Conservation (phyloP, 2,113 vertebrate genomes). For the Aepyceros melampus region DNA sequence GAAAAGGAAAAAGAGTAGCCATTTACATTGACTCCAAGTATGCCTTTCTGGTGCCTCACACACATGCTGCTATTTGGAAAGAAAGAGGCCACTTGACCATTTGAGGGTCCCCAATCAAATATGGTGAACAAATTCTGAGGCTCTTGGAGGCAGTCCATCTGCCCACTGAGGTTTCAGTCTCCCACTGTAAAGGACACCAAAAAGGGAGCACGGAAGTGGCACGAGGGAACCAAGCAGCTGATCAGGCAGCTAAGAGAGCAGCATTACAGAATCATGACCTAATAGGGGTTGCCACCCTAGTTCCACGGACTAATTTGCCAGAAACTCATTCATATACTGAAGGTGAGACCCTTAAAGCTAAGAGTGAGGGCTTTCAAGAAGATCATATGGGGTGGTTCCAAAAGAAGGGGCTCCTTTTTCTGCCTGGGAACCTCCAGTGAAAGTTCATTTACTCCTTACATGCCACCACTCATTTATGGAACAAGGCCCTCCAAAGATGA, state of each 20-base stretch:
- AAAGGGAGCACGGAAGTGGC: not conserved
- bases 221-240: not conserved
- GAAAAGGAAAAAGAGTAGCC: not conserved
- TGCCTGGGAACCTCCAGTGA: not conserved
- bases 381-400: not conserved
- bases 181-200: not conserved
- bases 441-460: not conserved
- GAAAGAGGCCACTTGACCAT: not conserved
- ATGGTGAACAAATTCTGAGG: not conserved
- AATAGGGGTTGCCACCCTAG: not conserved
- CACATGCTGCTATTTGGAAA: not conserved
- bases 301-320: not conserved
- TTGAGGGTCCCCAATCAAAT: not conserved
- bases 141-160: not conserved
- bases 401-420: not conserved
- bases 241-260: not conserved
- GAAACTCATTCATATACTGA: not conserved
- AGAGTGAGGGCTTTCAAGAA: not conserved
- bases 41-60: not conserved
- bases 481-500: not conserved
- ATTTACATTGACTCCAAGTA: not conserved
- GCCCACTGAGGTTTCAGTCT: not conserved
- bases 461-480: not conserved
- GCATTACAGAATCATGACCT: not conserved
- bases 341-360: not conserved